A percentile compares a stretch with the other conserved stretches of the same genome.
Evolutionary conservation across 2,888 invertebrate species (phyloP).

Genomic region (Erebia palarica): DNA sequence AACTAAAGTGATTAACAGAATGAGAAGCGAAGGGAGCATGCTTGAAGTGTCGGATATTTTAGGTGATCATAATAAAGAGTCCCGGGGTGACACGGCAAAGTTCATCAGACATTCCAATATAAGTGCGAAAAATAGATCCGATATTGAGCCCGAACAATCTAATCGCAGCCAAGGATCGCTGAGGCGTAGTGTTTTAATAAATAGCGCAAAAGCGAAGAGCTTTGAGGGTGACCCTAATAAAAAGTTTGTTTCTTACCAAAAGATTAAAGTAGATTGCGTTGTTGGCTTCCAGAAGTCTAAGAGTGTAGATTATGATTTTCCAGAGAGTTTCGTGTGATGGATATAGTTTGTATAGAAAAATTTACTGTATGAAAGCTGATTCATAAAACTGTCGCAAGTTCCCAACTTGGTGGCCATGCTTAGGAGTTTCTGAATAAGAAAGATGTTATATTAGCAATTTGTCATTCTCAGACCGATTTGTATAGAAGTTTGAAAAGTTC

Average conservation of each 20-base stretch:
- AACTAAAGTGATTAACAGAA: constrained; percentile 62
- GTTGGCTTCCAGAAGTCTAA: constrained; percentile 71
- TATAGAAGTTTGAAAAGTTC: constrained; percentile 12
- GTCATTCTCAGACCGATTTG: constrained; percentile 16
- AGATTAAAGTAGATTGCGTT: constrained; percentile 70
- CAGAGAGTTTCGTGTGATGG: constrained; percentile 73
- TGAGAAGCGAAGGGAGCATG: constrained; percentile 69
- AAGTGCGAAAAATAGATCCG: constrained; percentile 57
- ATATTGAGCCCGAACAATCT: constrained; percentile 55
- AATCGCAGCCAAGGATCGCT: constrained; percentile 66
- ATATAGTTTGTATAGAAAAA: constrained; percentile 40
- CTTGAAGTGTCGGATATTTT: constrained; percentile 54
- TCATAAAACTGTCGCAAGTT: constrained; percentile 35
- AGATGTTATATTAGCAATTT: constrained; percentile 21
- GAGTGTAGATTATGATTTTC: constrained; percentile 70
- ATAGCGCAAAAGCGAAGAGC: constrained; percentile 72
- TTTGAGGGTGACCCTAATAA: constrained; percentile 61
- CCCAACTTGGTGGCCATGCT: constrained; percentile 13
- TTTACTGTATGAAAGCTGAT: constrained; percentile 42
- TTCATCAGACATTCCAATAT: constrained; percentile 69
- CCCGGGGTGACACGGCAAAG: constrained; percentile 50
- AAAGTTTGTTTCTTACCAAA: constrained; percentile 63
- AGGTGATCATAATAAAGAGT: constrained; percentile 45
- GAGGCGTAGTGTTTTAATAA: constrained; percentile 77
- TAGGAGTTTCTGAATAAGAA: constrained; percentile 24